Base-by-base conservation (phyloP, 2,888 invertebrate species). In the Netelia fuscicornis region DNA sequence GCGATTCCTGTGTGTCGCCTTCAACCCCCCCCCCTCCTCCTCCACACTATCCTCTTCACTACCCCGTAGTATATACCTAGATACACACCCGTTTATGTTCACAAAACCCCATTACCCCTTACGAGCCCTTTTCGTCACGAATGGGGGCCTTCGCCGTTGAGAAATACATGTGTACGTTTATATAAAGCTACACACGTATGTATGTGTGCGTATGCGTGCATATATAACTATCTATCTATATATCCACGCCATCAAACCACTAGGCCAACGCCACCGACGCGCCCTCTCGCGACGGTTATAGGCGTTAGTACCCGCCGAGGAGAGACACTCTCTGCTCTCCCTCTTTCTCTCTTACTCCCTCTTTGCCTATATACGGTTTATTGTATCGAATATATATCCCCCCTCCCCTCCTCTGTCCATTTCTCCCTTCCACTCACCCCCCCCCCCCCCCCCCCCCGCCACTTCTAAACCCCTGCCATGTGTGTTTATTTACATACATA, bases 81-180 rank as follows among this genome's bases (percentile, higher is more conserved):
- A 52, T 25, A 10, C 17, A 48, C 42, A 2, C 20, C 9, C 42
- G 37, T 67, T 72, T 60, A 62, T 60, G 76, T 20, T 65, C 54
- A 23, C 70, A 64, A 58, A 67, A 76, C 17, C 70, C 80, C 81
- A 77, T 84, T 37, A 52, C 52, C 37, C 62, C 81, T 64, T 58
- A 60, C 74, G 52, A 67, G 67, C 30, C 67, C 81, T 81, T 64
- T 77, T 68, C 64, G 67, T 56, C 60, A 71, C 77, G 20, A 37
- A 70, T 70, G 60, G 70, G 60, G 52, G 70, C 48, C 30, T 78
- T 52, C 42, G 11, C 25, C 62, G 62, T 52, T 60, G 20, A 37
- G 30, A 11, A 17, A 58, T 58, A 58, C 44, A 42, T 5, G 9
- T 25, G 11, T 17, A n/a, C 5, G 30, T 30, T 30, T 5, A 30